A percentile compares a stretch with the other conserved stretches of the same genome.
phyloP scores from a whole-genome alignment of 2,888 invertebrate genomes.

The Clostera curtula region DNA sequence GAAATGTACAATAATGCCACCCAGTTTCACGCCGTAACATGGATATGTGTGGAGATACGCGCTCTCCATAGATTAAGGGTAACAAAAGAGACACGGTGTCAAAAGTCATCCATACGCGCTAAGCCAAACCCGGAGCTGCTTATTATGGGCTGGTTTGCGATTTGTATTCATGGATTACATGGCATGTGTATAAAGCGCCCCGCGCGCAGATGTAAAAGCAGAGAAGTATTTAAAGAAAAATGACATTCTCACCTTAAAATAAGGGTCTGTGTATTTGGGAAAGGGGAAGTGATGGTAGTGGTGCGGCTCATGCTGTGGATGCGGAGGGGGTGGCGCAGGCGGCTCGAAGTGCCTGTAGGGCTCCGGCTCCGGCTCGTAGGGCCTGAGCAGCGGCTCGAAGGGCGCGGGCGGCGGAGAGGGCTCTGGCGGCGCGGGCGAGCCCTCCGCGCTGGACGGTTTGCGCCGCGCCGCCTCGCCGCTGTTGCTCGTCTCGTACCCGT shows the following conservation, averaged over 20 bases:
- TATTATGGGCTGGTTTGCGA: too few relatives aligned
- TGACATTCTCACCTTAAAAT: conserved; percentile 13
- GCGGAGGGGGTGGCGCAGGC: conserved; percentile 33
- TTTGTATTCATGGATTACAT: too few relatives aligned
- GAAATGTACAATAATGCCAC: too few relatives aligned
- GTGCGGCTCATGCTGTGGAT: conserved; percentile 35
- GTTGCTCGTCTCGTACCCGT: conserved; percentile 92
- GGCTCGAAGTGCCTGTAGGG: conserved; percentile 42
- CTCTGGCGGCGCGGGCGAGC: conserved; percentile 46
- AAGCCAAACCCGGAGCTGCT: too few relatives aligned
- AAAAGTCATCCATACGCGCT: too few relatives aligned
- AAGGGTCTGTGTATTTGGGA: conserved; percentile 57
- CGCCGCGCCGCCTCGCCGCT: conserved; percentile 73
- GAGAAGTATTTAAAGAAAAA: too few relatives aligned
- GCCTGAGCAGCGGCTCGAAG: conserved; percentile 39
- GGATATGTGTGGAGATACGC: too few relatives aligned
- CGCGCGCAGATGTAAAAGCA: too few relatives aligned
- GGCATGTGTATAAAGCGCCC: too few relatives aligned
- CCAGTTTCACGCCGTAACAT: too few relatives aligned
- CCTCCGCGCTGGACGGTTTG: conserved; percentile 53
- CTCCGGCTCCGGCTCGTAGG: conserved; percentile 41
- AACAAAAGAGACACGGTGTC: too few relatives aligned
- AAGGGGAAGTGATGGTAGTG: conserved; percentile 61
- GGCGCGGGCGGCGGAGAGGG: conserved; percentile 40
- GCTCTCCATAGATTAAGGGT: too few relatives aligned